Evolutionary conservation across 2,888 invertebrate species (phyloP).

Genomic region (Eledone cirrhosa): DNA sequence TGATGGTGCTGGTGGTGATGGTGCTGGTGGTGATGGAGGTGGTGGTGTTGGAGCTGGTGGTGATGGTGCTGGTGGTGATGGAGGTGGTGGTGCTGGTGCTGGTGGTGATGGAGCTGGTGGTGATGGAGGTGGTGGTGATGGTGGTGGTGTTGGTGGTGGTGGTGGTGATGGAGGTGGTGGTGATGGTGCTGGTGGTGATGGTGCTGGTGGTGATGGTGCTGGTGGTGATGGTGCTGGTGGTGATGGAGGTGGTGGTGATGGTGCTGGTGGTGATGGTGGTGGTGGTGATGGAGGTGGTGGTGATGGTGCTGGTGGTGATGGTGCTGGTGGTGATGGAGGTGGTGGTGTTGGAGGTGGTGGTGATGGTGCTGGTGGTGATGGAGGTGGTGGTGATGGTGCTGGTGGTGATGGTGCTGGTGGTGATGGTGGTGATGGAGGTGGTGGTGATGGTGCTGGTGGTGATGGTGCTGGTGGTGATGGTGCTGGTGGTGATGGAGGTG

Average conservation of each 20-base stretch:
- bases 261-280: background rate
- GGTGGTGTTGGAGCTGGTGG: no score
- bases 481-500: background rate
- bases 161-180: constrained; percentile 7
- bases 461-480: background rate
- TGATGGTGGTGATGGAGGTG: background rate
- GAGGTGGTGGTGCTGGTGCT: background rate
- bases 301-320: no score
- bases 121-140: no score
- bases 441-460: background rate
- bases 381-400: background rate
- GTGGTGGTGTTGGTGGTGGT: no score
- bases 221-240: background rate
- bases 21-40: no score
- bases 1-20: no score
- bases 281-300: background rate
- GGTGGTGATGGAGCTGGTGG: background rate
- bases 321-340: no score
- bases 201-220: background rate
- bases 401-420: background rate
- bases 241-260: background rate
- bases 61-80: no score
- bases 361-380: background rate
- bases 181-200: background rate
- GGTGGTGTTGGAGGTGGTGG: no score